Evolutionary conservation across 1,140 invertebrate species (phyloP), one percentile per base, ranked within the genome.

Genomic region (Atopsyche davidsoni): DNA sequence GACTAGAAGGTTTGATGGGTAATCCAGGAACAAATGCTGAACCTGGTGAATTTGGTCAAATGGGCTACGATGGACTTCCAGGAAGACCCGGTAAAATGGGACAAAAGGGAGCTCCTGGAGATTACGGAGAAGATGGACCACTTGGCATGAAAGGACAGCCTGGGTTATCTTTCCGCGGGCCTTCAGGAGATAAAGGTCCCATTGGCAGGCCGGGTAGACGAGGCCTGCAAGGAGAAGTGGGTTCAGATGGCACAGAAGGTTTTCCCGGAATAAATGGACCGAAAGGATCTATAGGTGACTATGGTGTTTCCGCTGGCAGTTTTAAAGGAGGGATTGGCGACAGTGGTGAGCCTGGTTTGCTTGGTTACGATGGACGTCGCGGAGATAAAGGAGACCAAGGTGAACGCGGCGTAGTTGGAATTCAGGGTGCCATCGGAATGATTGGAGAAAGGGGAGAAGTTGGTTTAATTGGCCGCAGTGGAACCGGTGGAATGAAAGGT

Each of bases 1-100:
- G 86, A 32, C 71, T 70, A 4, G 46, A 60, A 50, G 86, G 85
- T 51, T 61, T 69, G 28, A 64, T 60, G 14, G 87, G 86, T 19
- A 65, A 69, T 9, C 66, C 71, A 16, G 81, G 83, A 7, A 55
- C 61, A 11, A 63, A 74, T 18, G 80, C 79, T 58, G 63, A 72
- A 40, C 52, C 55, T 43, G 83, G 84, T 28, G 61, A 64, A 2
- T 79, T 76, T 61, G 80, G 81, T 48, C 63, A 67, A 50, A 59
- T 50, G 49, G 81, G 81, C 25, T 46, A 63, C 6, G 64, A 65
- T 48, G 80, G 80, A 35, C 10, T 60, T 7, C 38, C 54, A 32
- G 82, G 80, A 36, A 62, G 65, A n/a, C 55, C 60, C 3, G 80
- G 79, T 24, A 57, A 48, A 17, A 66, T 61, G 10, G 78, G 77